A percentile compares a stretch with the other conserved stretches of the same genome.
Conservation (phyloP, 2,888 invertebrate genomes). For the Drosophila hawaiiensis region DNA sequence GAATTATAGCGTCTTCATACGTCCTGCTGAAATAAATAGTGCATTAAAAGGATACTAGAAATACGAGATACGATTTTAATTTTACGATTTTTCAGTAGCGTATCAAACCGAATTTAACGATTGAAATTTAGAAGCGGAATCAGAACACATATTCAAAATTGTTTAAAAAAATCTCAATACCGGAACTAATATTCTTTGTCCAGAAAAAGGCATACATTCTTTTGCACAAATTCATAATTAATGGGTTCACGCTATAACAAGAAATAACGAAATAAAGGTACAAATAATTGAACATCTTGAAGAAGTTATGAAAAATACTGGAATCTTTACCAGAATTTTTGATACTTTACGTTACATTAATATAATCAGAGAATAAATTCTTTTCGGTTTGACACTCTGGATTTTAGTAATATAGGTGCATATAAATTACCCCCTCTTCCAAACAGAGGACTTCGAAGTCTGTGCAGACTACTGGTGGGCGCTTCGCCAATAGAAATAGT, state of each 20-base stretch:
- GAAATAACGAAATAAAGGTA: not conserved
- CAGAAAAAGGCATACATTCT: not conserved
- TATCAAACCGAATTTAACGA: not conserved
- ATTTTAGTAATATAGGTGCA: not conserved
- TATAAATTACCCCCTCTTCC: not conserved
- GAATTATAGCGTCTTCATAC: not conserved
- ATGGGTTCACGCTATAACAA: not conserved
- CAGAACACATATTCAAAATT: not conserved
- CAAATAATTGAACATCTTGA: not conserved
- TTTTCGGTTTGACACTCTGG: not conserved
- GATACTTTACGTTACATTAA: not conserved
- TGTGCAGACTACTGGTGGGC: not conserved
- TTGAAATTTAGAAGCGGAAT: not conserved
- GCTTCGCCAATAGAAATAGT: not conserved
- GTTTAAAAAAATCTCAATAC: not conserved
- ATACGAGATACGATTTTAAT: not conserved
- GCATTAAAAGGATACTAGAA: not conserved
- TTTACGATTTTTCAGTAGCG: not conserved
- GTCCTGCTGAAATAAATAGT: not conserved
- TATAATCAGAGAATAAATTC: not conserved
- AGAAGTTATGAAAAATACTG: not conserved
- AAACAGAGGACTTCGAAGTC: conserved; percentile 26
- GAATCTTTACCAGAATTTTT: not conserved
- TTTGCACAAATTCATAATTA: not conserved
- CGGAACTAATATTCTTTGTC: not conserved